Percentiles rank a stretch among this genome's conserved stretches.
These are phyloP conservation scores for Oenanthe oenanthe DNA, from an alignment of 2,113 vertebrate species.

Conservation along the genomic window DNA sequence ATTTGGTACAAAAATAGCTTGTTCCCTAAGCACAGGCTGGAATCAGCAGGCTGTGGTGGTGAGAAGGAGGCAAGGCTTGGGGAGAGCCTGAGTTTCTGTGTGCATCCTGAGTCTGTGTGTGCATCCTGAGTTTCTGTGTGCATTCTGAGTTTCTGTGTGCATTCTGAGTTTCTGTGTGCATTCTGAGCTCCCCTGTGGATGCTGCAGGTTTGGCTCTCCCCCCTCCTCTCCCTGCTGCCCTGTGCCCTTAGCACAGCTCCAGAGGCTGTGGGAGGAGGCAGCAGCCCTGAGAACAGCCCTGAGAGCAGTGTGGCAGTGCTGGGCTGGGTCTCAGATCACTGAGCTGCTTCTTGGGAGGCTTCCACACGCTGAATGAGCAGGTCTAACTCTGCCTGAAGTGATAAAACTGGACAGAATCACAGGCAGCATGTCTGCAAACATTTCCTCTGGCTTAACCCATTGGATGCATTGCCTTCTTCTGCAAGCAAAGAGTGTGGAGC, in stretches of 20 bases:
- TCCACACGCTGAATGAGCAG: neutral
- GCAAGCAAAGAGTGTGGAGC: neutral
- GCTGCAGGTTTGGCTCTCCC: neutral
- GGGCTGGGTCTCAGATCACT: neutral
- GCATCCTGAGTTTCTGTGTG: neutral
- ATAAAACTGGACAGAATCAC: neutral
- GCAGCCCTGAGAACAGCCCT: neutral
- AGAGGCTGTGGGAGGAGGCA: neutral
- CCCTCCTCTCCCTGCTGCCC: neutral
- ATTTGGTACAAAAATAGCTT: neutral
- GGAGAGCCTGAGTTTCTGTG: rapidly evolving
- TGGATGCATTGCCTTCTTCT: neutral
- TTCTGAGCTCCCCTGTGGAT: rapidly evolving
- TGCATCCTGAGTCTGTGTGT: rapidly evolving
- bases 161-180: rapidly evolving
- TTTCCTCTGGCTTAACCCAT: neutral
- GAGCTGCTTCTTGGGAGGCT: neutral
- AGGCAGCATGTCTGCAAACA: neutral
- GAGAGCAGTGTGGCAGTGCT: neutral
- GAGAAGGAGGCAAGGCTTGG: neutral
- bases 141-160: rapidly evolving
- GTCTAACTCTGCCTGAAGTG: neutral
- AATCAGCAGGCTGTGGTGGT: neutral
- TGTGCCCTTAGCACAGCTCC: neutral
- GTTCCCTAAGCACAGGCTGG: neutral